These are phyloP conservation scores for Neopipo cinnamomea DNA, from an alignment of 2,113 vertebrate species.

Conservation along the genomic window DNA sequence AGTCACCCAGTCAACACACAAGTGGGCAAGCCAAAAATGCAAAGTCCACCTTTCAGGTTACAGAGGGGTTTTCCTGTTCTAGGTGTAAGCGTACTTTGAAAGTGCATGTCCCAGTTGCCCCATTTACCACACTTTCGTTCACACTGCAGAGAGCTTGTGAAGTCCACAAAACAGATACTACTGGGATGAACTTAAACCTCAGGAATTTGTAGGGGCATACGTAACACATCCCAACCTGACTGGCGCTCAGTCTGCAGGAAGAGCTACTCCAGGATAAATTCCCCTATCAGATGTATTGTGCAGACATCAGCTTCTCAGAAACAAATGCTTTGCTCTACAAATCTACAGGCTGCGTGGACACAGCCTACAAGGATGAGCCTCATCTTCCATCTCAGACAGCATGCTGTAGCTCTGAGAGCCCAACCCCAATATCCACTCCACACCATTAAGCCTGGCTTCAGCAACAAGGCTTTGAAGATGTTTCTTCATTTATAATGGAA, in stretches of 20 bases:
- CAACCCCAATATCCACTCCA: neutral
- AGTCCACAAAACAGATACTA: neutral
- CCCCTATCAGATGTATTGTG: neutral
- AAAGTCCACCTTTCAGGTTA: neutral
- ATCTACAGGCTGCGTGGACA: neutral
- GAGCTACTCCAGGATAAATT: neutral
- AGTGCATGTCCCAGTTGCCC: neutral
- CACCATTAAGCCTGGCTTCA: neutral
- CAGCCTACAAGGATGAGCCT: neutral
- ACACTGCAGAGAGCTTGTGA: neutral
- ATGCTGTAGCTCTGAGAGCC: neutral
- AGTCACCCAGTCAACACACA: neutral
- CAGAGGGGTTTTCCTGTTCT: neutral
- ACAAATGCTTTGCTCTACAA: neutral
- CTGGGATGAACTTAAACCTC: neutral
- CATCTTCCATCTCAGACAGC: neutral
- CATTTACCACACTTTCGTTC: neutral
- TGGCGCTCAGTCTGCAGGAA: neutral
- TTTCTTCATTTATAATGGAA: neutral
- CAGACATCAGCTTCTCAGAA: neutral
- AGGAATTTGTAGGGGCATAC: rapidly evolving
- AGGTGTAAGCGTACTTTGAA: neutral
- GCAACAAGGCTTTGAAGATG: neutral
- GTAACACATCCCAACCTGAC: rapidly evolving
- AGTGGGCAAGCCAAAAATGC: neutral